Percentiles rank a stretch among this genome's conserved stretches.
These are phyloP conservation scores for Pontoporia blainvillei DNA, from an alignment of 2,113 vertebrate species.

Conservation along the genomic window DNA sequence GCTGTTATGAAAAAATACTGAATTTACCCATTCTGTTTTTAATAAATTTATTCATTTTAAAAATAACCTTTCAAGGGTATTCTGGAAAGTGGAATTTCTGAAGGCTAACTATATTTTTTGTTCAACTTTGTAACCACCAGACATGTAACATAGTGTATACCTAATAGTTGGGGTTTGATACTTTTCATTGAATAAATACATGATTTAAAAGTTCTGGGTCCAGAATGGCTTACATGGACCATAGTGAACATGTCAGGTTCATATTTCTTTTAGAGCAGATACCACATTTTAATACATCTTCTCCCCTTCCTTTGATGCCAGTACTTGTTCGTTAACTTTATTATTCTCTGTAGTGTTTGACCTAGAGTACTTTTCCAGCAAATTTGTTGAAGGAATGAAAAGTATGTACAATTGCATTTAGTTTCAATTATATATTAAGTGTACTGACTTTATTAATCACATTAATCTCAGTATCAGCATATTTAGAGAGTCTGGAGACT, in stretches of 20 bases:
- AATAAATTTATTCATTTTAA: slow-evolving; percentile 13
- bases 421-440: neutral
- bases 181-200: neutral
- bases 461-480: neutral
- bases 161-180: neutral
- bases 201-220: neutral
- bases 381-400: neutral
- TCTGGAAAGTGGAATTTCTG: neutral
- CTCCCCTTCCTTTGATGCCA: neutral
- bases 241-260: neutral
- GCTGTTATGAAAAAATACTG: neutral
- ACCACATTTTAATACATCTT: neutral
- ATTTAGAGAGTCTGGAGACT: neutral
- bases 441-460: neutral
- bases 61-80: neutral
- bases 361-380: neutral
- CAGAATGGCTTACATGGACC: neutral
- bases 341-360: slow-evolving; percentile 18
- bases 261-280: neutral
- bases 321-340: neutral
- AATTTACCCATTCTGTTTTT: neutral
- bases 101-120: neutral
- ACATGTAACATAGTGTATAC: neutral
- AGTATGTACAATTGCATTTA: neutral
- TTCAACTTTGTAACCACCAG: neutral